A percentile compares a stretch with the other conserved stretches of the same genome.
Conservation (phyloP, 2,888 invertebrate genomes). For the Patella caerulea region DNA sequence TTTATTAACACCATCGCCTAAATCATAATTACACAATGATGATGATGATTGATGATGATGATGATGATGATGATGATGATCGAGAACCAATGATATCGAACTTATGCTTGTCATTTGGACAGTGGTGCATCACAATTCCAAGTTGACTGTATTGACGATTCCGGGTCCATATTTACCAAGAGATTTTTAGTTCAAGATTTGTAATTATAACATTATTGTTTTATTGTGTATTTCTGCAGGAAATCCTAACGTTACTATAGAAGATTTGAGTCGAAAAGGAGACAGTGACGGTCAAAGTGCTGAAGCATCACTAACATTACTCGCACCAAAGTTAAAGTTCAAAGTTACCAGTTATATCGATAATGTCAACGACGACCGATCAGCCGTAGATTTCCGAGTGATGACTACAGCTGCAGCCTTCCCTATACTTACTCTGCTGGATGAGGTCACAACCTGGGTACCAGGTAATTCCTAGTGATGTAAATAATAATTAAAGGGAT, state of each 20-base stretch:
- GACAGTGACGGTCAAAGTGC: conserved; percentile 12
- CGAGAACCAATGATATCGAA: no score
- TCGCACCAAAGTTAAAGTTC: conserved; percentile 11
- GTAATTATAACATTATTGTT: no score
- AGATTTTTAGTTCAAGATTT: no score
- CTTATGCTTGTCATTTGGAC: no score
- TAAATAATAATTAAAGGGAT: no score
- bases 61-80: no score
- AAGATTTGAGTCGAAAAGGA: neutral
- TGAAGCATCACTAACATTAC: conserved; percentile 14
- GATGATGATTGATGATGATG: no score
- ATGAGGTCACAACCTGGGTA: conserved; percentile 47
- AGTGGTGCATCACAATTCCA: no score
- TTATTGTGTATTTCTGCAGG: conserved; percentile 1
- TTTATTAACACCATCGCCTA: no score
- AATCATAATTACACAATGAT: no score
- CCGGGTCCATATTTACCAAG: no score
- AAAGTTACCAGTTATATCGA: conserved; percentile 30
- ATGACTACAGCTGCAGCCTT: conserved; percentile 32
- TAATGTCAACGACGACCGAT: conserved; percentile 16
- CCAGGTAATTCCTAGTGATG: conserved; percentile 25
- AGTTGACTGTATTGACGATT: no score
- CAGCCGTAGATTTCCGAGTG: conserved; percentile 30
- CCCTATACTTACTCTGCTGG: conserved; percentile 39
- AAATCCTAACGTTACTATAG: neutral